Conservation (phyloP, 2,888 invertebrate genomes). For the Ichneumon xanthorius region DNA sequence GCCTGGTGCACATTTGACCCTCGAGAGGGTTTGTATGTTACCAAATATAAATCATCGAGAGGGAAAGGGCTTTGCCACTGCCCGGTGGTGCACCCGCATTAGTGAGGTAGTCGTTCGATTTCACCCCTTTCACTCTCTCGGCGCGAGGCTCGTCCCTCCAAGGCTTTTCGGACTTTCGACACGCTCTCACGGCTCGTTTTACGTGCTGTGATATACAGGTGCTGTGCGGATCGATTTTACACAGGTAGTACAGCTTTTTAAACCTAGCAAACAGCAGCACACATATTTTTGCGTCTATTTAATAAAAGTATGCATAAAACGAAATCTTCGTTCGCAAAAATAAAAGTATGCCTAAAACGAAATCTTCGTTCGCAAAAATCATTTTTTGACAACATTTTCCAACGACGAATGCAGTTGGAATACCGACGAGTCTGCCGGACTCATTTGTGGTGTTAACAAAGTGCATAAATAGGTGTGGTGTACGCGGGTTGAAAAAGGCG, state of each 20-base stretch:
- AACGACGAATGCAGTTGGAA: too few relatives aligned
- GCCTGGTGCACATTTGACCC: conserved; percentile 17
- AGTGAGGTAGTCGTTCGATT: conserved; percentile 51
- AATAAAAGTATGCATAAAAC: too few relatives aligned
- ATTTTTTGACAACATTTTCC: too few relatives aligned
- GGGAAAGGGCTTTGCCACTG: conserved; percentile 27
- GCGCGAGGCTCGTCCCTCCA: conserved; percentile 11
- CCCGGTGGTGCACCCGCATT: conserved; percentile 20
- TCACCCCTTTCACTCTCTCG: conserved; percentile 57
- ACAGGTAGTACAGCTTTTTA: neutral
- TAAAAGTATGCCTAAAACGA: too few relatives aligned
- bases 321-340: too few relatives aligned
- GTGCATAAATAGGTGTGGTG: too few relatives aligned
- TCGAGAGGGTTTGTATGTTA: conserved; percentile 17
- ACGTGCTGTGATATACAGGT: conserved; percentile 18
- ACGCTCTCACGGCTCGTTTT: conserved; percentile 43
- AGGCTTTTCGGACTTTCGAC: conserved; percentile 53
- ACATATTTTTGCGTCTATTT: too few relatives aligned
- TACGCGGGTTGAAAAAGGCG: too few relatives aligned
- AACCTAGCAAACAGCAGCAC: too few relatives aligned
- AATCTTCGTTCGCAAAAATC: too few relatives aligned
- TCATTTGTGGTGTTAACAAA: too few relatives aligned
- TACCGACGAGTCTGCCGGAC: too few relatives aligned
- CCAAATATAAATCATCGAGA: conserved; percentile 55
- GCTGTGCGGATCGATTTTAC: conserved; percentile 9